Percentiles rank a stretch among this genome's conserved stretches.
phyloP scores from a whole-genome alignment of 2,113 vertebrate species.

The Colius striatus region DNA sequence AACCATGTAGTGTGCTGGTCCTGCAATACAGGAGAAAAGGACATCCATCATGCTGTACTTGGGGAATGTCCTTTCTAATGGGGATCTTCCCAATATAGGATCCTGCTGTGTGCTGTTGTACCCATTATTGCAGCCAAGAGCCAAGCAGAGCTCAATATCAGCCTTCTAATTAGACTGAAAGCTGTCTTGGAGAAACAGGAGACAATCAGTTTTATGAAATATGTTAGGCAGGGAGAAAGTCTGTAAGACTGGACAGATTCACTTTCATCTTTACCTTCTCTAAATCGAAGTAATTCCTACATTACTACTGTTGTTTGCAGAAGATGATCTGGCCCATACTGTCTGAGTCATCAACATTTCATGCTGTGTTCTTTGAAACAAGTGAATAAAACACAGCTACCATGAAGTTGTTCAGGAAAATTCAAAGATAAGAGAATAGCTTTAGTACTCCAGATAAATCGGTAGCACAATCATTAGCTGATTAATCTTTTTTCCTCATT shows the following conservation, averaged over 20 bases:
- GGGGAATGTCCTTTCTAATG: not conserved
- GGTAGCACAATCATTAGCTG: not conserved
- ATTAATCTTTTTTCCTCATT: not conserved
- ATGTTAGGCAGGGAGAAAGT: not conserved
- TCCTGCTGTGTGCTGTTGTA: not conserved
- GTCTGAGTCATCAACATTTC: not conserved
- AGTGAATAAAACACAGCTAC: not conserved
- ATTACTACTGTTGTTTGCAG: not conserved
- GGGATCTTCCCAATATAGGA: not conserved
- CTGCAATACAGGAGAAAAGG: not conserved
- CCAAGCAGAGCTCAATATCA: not conserved
- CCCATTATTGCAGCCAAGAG: not conserved
- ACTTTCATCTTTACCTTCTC: not conserved
- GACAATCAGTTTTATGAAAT: not conserved
- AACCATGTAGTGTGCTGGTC: not conserved
- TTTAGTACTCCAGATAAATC: not conserved
- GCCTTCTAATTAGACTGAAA: not conserved
- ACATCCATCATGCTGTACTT: not conserved
- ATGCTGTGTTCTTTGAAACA: not conserved
- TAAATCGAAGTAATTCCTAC: not conserved
- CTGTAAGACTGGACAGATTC: not conserved
- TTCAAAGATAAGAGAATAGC: not conserved
- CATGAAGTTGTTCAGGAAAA: not conserved
- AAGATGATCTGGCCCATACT: not conserved
- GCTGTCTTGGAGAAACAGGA: not conserved